Conservation (phyloP, 2,888 invertebrate species). For the Philereme vetulata region DNA sequence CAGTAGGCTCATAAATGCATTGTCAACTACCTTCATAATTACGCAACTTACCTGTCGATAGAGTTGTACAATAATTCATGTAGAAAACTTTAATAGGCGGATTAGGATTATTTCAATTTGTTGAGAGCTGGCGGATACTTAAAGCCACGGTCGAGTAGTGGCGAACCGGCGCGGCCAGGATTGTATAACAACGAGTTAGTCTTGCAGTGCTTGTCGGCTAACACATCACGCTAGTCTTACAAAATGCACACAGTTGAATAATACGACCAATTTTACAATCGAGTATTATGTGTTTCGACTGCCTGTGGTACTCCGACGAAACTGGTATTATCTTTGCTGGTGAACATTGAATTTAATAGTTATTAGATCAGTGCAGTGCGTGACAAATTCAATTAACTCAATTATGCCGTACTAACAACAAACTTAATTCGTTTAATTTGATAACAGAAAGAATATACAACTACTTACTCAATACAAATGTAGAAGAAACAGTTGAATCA, state of each 20-base stretch:
- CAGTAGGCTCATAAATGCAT: too few species aligned
- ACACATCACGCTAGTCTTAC: slow-evolving; percentile 42
- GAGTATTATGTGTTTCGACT: slow-evolving; percentile 62
- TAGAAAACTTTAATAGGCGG: slow-evolving; percentile 27
- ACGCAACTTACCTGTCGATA: not conserved
- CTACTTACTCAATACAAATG: too few species aligned
- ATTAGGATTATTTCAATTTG: slow-evolving; percentile 16
- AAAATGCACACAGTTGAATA: slow-evolving; percentile 46
- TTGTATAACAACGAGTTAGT: slow-evolving; percentile 43
- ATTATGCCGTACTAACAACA: not conserved
- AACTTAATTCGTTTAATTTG: too few species aligned
- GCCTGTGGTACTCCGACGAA: slow-evolving; percentile 47
- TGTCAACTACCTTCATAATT: too few species aligned
- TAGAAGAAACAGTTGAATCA: too few species aligned
- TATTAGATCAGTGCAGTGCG: slow-evolving; percentile 16
- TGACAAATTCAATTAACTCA: slow-evolving; percentile 6
- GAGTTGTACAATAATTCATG: slow-evolving; percentile 7
- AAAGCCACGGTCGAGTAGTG: slow-evolving; percentile 21
- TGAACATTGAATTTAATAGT: not conserved
- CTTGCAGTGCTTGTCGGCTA: slow-evolving; percentile 29
- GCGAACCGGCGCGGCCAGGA: slow-evolving; percentile 9
- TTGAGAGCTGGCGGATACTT: slow-evolving; percentile 17
- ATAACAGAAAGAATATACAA: too few species aligned
- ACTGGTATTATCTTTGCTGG: slow-evolving; percentile 24
- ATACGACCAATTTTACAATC: slow-evolving; percentile 19